phyloP scores from a whole-genome alignment of 2,113 vertebrate genomes.

The Aptenodytes forsteri region DNA sequence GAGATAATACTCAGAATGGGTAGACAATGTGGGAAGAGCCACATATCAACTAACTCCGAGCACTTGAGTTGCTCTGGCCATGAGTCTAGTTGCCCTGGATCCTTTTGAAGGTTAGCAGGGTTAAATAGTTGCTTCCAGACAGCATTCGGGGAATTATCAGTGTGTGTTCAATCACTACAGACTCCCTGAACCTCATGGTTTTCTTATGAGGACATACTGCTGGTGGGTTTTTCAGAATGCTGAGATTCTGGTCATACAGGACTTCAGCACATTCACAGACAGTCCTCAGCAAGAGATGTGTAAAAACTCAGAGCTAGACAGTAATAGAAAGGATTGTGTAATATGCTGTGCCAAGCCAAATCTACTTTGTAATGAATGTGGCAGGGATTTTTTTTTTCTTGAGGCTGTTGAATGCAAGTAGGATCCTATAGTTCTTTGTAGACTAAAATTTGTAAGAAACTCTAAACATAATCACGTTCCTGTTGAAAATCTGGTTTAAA shows the following conservation, averaged over 20 bases:
- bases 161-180: not conserved
- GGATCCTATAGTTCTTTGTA: not conserved
- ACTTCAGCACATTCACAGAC: not conserved
- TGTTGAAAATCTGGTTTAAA: constrained; percentile 50
- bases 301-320: not conserved
- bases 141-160: not conserved
- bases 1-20: not conserved
- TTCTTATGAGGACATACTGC: not conserved
- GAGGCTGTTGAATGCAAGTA: not conserved
- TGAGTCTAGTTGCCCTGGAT: not conserved
- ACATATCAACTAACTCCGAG: not conserved
- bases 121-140: not conserved
- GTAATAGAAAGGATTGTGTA: not conserved
- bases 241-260: not conserved
- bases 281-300: not conserved
- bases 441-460: not conserved
- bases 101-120: not conserved
- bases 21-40: not conserved
- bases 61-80: not conserved
- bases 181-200: not conserved
- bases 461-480: not conserved
- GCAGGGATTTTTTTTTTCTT: not conserved
- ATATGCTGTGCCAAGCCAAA: not conserved
- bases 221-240: not conserved
- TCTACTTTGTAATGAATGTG: not conserved